Evolutionary conservation across 1,140 invertebrate genomes (phyloP), one percentile per base, ranked within the genome.

Genomic region (Drosophila pseudoobscura): DNA sequence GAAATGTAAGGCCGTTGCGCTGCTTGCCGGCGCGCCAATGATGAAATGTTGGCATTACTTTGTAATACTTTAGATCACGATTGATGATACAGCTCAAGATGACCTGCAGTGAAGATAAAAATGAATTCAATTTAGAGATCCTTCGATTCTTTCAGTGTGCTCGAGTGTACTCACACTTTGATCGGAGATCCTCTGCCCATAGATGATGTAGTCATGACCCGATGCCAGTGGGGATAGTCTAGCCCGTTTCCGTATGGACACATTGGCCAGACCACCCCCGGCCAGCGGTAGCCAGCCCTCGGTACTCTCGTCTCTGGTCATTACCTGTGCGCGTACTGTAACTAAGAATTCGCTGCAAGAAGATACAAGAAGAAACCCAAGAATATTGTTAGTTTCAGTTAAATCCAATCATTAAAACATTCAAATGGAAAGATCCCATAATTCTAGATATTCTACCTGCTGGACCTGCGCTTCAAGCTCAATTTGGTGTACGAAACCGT

Each of bases 11-110:
- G 49, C 98, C 98, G 94, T 98, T 99, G 80, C 97, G 96, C 92
- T 98, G 97, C 91, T 98, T 97, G 52, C 97, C 97, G 17, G 97
- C 98, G 82, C 96, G 95, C 98, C 98, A 99, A 92, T 99, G 98
- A 93, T 98, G 97, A 94, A 99, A 99, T 50, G 97, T 98, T 43
- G 98, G 98, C 96, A 98, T 99, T 78, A 98, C 97, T 94, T 98
- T 98, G 93, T 98, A 97, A 93, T 99, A 99, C 91, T 97, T 96
- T 92, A 99, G 97, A 92, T 99, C 97, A 92, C 97, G 97, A 92
- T 98, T 98, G 88, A 99, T 97, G 31, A 96, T 96, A 93, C 98
- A 99, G 92, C 97, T 97, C 70, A 99, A 94, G 62, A 99, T 97
- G 88, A 97, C 95, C 97, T 99, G 56, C 0, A 55, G 46, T 39